Conservation (phyloP, 2,113 vertebrate genomes). For the Pungitius pungitius region DNA sequence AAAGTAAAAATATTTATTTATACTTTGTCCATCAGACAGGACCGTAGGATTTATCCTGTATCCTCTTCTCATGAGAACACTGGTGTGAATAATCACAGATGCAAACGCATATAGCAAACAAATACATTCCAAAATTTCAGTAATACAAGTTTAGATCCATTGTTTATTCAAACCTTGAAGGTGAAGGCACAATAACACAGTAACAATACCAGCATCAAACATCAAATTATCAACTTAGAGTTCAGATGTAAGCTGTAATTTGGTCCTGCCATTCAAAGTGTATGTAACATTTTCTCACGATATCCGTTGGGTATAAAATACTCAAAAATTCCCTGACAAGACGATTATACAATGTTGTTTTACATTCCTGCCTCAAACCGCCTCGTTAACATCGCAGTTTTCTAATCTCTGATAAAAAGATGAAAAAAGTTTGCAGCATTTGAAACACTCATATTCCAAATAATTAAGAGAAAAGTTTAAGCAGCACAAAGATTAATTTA, state of each 20-base stretch:
- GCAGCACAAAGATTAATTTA: neutral
- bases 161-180: neutral
- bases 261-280: neutral
- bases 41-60: neutral
- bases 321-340: neutral
- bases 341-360: neutral
- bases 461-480: neutral
- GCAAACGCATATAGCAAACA: conserved; percentile 2
- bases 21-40: neutral
- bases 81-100: neutral
- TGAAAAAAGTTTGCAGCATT: too few relatives aligned
- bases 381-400: neutral
- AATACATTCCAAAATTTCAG: conserved; percentile 20
- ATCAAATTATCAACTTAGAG: neutral
- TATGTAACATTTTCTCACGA: neutral
- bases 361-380: neutral
- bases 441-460: neutral
- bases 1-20: neutral
- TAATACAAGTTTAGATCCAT: neutral
- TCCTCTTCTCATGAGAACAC: neutral
- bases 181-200: neutral
- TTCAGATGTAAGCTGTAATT: neutral
- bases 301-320: neutral
- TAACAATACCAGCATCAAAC: neutral
- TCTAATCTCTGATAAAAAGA: too few relatives aligned